Evolutionary conservation across 2,888 invertebrate species (phyloP).

Genomic region (Lycia hirtaria): DNA sequence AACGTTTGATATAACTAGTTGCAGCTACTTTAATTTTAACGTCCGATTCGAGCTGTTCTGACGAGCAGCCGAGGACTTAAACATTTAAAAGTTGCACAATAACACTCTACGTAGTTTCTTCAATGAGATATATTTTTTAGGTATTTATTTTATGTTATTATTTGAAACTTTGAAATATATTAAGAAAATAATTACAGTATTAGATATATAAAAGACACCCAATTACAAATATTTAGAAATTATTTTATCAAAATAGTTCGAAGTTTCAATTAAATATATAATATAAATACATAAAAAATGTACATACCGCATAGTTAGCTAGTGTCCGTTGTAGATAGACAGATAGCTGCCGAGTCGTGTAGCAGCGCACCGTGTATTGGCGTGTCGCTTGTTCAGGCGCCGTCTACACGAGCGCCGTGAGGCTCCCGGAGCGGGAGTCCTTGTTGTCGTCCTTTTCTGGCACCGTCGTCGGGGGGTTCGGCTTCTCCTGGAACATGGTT

Average conservation of each 20-base stretch:
- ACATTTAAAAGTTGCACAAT: background rate
- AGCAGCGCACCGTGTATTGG: constrained; percentile 41
- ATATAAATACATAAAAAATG: no score
- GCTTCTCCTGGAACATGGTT: constrained; percentile 59
- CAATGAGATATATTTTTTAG: no score
- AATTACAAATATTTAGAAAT: no score
- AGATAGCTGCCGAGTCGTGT: constrained; percentile 31
- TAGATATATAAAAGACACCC: no score
- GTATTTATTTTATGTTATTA: no score
- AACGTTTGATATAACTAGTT: background rate
- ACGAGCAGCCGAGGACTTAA: constrained; percentile 27
- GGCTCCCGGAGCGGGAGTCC: constrained; percentile 71
- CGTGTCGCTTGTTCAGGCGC: constrained; percentile 11
- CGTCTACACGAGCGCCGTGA: constrained; percentile 74
- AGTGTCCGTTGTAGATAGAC: constrained; percentile 2
- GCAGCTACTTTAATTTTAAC: constrained; percentile 10
- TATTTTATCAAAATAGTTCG: no score
- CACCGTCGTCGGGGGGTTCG: constrained; percentile 46
- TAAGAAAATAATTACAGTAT: no score
- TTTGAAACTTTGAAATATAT: no score
- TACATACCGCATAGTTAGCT: background rate
- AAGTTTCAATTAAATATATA: no score
- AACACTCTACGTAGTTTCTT: no score
- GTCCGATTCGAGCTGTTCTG: constrained; percentile 22
- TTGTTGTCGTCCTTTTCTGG: constrained; percentile 60